A percentile compares a stretch with the other conserved stretches of the same genome.
phyloP scores from a whole-genome alignment of 2,797 vertebrate genomes.

The Tamandua tetradactyla region DNA sequence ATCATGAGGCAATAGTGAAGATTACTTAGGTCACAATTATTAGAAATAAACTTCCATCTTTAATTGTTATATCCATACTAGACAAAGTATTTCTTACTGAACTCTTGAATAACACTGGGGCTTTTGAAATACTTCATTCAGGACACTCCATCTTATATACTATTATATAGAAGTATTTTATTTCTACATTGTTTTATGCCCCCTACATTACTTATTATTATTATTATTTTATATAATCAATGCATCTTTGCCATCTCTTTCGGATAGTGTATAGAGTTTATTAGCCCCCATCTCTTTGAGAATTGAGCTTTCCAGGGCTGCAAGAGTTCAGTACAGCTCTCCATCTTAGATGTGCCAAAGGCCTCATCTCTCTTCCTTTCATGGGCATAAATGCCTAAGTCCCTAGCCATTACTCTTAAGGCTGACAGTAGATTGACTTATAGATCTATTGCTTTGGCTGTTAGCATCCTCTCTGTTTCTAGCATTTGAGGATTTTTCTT shows the following conservation, averaged over 20 bases:
- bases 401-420: not conserved
- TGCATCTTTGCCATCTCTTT: slow-evolving; percentile 3
- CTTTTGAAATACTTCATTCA: slow-evolving; percentile 54
- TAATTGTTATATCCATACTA: slow-evolving; percentile 39
- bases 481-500: slow-evolving; percentile 1
- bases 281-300: not conserved
- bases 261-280: not conserved
- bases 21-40: slow-evolving; percentile 3
- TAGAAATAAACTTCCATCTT: slow-evolving; percentile 22
- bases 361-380: slow-evolving; percentile 28
- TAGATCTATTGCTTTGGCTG: not conserved
- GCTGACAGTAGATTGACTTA: not conserved
- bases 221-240: not conserved
- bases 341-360: not conserved
- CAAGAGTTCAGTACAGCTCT: not conserved
- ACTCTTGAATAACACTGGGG: not conserved
- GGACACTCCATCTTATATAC: not conserved
- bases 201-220: not conserved
- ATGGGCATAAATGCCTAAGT: not conserved
- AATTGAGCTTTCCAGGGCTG: not conserved
- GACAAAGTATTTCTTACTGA: slow-evolving; percentile 21
- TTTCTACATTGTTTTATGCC: slow-evolving; percentile 30
- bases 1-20: slow-evolving; percentile 10
- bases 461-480: slow-evolving; percentile 26
- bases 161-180: slow-evolving; percentile 1